Percentiles rank a stretch among this genome's conserved stretches.
Evolutionary conservation across 2,113 vertebrate genomes (phyloP).

Genomic region (Pseudorectes ferrugineus): DNA sequence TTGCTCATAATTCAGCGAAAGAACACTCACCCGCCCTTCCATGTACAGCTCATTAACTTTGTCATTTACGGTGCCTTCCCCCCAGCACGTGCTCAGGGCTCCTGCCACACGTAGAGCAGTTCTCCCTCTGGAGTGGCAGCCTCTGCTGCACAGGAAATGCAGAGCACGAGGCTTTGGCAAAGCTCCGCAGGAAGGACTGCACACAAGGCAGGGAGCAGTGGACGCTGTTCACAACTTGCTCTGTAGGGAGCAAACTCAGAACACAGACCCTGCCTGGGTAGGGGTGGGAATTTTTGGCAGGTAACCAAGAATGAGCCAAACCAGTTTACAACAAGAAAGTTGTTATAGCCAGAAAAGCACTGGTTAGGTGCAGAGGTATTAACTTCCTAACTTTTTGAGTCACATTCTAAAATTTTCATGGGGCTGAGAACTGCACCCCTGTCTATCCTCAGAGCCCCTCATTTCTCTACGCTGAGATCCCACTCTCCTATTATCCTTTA

Average conservation of each 20-base stretch:
- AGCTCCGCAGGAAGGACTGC: background rate
- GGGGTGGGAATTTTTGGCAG: background rate
- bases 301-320: background rate
- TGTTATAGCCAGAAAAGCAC: background rate
- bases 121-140: background rate
- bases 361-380: background rate
- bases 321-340: background rate
- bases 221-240: accelerated
- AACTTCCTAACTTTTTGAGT: background rate
- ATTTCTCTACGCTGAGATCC: background rate
- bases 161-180: background rate
- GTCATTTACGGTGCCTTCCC: background rate
- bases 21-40: background rate
- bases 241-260: accelerated
- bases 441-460: background rate
- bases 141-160: background rate
- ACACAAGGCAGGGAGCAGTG: background rate
- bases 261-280: background rate
- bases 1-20: background rate
- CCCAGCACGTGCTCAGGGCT: accelerated
- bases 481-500: background rate
- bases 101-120: background rate
- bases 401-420: background rate
- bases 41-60: background rate
- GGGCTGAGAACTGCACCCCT: background rate